Evolutionary conservation across 2,797 vertebrate species (phyloP), one percentile per base, ranked within the genome.

Genomic region (Amphiprion clarkii): DNA sequence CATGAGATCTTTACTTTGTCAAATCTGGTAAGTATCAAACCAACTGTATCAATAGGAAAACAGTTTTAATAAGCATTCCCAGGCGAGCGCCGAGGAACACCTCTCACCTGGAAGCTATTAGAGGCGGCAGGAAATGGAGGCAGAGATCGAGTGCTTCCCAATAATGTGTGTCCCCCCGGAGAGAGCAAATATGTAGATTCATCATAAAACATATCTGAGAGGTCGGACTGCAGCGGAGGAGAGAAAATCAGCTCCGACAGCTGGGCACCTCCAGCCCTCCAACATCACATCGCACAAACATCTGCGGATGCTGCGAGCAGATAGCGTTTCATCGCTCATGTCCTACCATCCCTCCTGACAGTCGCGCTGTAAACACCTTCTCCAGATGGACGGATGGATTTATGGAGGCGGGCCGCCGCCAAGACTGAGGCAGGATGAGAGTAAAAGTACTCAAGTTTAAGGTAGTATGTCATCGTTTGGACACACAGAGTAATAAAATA

Each of bases 1-100:
- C 93, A 93, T 93, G 93, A 94, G 90, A 93, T 94, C 92, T 93
- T 94, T 89, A 89, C 90, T 94, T 91, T 93, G 93, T 94, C 94
- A 92, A 83, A 94, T 76, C 88, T 90, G 92, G 86, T 91, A 70
- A 94, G 89, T 83, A 92, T 94, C 94, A 93, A 94, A 91, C 91
- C 92, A 86, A 91, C 86, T 88, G 88, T 89, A 94, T 93, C 92
- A 83, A 93, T 90, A 92, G 86, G 88, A 93, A 92, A 93, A 90
- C 90, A 88, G 88, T 86, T 94, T 93, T 94, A 94, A 94, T 93
- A 92, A 90, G 86, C 88, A 78, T 92, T 90, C 92, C 92, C 91
- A 84, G 81, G 89, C 86, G 87, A 72, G 81, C 58, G 59, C 78
- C 0, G 71, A 83, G 88, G 79, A 92, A 88, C 90, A 91, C 90